Evolutionary conservation across 2,797 vertebrate species (phyloP).

Genomic region (Clamator glandarius): DNA sequence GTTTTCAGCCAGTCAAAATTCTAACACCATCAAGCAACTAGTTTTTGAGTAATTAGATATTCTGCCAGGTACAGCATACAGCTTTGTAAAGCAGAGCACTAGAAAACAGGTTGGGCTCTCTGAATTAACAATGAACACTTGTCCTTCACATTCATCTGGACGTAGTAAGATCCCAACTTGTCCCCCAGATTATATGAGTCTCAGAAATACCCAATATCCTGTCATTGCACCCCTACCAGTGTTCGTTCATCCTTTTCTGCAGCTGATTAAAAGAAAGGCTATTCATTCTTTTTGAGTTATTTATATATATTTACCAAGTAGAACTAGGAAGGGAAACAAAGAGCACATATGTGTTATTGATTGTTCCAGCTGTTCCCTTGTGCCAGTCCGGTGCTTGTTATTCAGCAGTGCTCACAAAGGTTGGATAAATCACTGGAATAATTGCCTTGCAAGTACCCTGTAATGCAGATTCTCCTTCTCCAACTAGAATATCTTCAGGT

Average conservation of each 20-base stretch:
- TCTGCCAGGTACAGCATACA: neutral
- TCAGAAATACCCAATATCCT: conserved; percentile 16
- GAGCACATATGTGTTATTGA: neutral
- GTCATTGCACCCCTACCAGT: neutral
- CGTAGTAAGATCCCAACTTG: neutral
- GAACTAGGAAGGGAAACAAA: neutral
- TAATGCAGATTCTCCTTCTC: neutral
- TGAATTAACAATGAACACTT: conserved; percentile 17
- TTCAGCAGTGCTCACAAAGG: neutral
- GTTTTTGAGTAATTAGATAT: conserved; percentile 32
- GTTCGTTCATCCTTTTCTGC: neutral
- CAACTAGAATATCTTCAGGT: neutral
- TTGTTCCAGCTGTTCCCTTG: neutral
- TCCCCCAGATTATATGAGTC: neutral
- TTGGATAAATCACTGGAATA: neutral
- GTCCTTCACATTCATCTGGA: neutral
- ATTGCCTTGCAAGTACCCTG: neutral
- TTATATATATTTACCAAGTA: neutral
- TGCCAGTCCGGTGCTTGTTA: neutral
- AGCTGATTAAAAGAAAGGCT: neutral
- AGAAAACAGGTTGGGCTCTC: neutral
- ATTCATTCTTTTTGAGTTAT: neutral
- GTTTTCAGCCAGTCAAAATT: conserved; percentile 5
- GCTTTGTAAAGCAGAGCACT: neutral
- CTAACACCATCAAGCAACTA: neutral